Evolutionary conservation across 2,797 vertebrate species (phyloP).

Genomic region (Simalia tracyae): DNA sequence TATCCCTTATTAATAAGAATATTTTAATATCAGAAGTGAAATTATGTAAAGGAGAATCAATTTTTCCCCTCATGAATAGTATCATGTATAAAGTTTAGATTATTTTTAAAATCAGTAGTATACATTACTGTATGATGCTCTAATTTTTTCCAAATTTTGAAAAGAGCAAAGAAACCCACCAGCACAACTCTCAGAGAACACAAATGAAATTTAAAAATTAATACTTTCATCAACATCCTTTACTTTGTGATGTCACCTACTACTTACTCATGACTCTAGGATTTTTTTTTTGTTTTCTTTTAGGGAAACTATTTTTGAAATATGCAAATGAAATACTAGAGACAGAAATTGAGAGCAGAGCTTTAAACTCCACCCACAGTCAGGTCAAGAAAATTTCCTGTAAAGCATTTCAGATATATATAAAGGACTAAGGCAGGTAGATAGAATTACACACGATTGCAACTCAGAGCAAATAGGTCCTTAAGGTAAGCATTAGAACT

Average conservation of each 20-base stretch:
- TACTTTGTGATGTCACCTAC: conserved; percentile 40
- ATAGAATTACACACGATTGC: conserved; percentile 3
- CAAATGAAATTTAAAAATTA: too few species aligned
- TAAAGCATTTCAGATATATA: not conserved
- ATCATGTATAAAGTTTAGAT: not conserved
- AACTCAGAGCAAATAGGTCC: not conserved
- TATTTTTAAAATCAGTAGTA: not conserved
- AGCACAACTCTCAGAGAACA: not conserved
- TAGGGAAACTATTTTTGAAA: conserved; percentile 29
- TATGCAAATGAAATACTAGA: conserved; percentile 26
- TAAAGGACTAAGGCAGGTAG: not conserved
- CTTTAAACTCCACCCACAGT: conserved; percentile 14
- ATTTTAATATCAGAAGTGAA: not conserved
- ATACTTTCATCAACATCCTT: not conserved
- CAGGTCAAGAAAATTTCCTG: conserved; percentile 32
- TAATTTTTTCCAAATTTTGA: not conserved
- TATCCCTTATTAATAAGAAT: not conserved
- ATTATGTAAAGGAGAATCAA: not conserved
- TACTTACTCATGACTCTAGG: conserved; percentile 34
- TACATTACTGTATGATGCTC: not conserved
- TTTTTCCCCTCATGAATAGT: not conserved
- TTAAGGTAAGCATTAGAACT: conserved; percentile 28
- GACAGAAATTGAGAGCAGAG: conserved; percentile 14
- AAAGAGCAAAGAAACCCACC: not conserved
- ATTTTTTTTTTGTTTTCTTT: not conserved